Evolutionary conservation across 92 coral and sea anemone species (phyloP), one percentile per base, ranked within the genome.

Genomic region (Epizoanthus illoricatus): DNA sequence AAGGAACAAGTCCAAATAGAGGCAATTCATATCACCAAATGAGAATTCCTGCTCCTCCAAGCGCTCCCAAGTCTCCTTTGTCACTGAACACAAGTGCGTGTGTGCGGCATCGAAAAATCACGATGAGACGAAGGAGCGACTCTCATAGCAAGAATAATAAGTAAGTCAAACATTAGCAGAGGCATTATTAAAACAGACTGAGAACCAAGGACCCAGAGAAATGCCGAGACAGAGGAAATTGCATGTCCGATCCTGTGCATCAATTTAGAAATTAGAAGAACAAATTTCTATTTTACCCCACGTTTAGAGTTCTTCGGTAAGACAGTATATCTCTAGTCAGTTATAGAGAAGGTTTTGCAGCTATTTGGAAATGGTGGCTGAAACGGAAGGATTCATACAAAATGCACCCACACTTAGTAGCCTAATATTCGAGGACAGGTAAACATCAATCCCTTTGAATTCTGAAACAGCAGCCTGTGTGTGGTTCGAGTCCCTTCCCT

Each of bases 41-140:
- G 71, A 78, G 61, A 63, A 18, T 78, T 2, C 82, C 82, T 10
- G 72, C 54, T 78, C 82, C 82, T 10, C 72, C 82, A 16, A 78
- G 82, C 28, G 49, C 24, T 10, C 82, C 72, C 12, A 63, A 78
- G 54, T 57, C 67, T 21, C 69, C 65, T 76, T 49, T 76, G 70
- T 78, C 82, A 41, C 58, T 78, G 54, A 78, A 78, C 39, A 40
- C 82, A 64, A 64, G 6, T 13, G 67, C 73, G 13, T 68, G 54
- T 42, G 33, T 78, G 21, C 72, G 82, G 40, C 82, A 78, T 57
- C 41, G 59, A 33, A 78, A 78, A 62, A 78, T 78, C 82, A 78
- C 43, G 43, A 45, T 47, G 55, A 66, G 70, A 19, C 24, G 55
- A 62, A 23, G 82, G 33, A 78, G 82, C 42, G 69, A 63, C 17